These are phyloP conservation scores for Mus minutoides DNA, from an alignment of 2,797 vertebrate genomes.

Conservation along the genomic window DNA sequence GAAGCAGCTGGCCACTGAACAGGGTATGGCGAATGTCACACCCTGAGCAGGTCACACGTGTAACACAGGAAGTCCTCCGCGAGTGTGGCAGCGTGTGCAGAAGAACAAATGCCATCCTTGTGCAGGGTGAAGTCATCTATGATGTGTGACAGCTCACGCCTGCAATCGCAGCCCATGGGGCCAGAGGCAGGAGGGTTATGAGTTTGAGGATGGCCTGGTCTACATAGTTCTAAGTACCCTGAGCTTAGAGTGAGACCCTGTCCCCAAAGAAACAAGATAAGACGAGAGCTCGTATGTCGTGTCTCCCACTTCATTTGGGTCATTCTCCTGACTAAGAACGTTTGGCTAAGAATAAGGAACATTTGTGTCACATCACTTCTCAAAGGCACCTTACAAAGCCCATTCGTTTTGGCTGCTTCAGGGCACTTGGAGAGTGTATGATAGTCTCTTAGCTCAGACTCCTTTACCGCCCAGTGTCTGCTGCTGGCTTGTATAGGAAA, in stretches of 20 bases:
- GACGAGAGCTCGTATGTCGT: rapidly evolving
- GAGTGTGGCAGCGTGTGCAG: background rate
- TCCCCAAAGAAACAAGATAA: background rate
- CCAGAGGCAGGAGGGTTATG: background rate
- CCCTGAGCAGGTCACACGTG: background rate
- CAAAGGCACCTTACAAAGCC: background rate
- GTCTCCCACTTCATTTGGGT: background rate
- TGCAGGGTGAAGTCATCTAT: background rate
- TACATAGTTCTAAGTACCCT: background rate
- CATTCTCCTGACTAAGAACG: conserved; percentile 7
- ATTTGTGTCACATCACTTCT: too few species aligned
- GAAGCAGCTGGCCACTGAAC: rapidly evolving
- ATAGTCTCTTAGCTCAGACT: background rate
- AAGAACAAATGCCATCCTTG: background rate
- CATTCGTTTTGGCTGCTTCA: background rate
- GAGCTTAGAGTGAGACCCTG: background rate
- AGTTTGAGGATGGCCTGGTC: background rate
- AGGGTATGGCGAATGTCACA: rapidly evolving
- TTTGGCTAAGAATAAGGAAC: background rate
- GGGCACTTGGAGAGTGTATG: background rate
- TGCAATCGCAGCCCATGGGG: background rate
- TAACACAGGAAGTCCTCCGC: background rate
- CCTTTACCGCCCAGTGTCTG: background rate
- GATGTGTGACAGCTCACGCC: background rate
- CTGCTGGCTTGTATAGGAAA: background rate